Conservation (phyloP, 64 coral and sea anemone genomes). For the Pachyseris speciosa region DNA sequence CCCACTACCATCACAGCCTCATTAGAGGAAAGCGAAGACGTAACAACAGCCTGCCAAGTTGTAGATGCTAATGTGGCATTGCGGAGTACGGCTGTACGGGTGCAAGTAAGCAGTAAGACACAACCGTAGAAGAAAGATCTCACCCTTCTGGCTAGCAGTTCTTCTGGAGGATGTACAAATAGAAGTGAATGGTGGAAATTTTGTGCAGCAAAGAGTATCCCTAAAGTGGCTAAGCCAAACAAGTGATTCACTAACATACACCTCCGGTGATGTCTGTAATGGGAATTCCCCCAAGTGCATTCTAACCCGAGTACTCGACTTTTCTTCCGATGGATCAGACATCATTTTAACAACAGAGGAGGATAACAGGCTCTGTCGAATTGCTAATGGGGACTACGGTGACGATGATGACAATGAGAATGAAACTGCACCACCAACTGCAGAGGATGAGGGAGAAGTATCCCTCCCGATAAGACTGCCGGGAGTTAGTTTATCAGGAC, state of each 20-base stretch:
- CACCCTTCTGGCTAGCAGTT: slow-evolving; percentile 46
- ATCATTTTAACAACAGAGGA: neutral
- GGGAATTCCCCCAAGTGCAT: slow-evolving; percentile 64
- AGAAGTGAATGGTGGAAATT: slow-evolving; percentile 27
- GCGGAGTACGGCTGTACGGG: neutral
- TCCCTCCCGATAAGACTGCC: slow-evolving; percentile 7
- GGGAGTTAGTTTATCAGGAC: slow-evolving; percentile 39
- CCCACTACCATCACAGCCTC: slow-evolving; percentile 30
- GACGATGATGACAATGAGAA: neutral
- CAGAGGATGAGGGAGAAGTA: slow-evolving; percentile 32
- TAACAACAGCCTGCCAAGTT: slow-evolving; percentile 12
- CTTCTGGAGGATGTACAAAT: slow-evolving; percentile 40
- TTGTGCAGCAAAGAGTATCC: slow-evolving; percentile 12
- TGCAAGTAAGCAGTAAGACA: slow-evolving; percentile 24
- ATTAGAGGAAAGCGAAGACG: neutral
- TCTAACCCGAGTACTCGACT: neutral
- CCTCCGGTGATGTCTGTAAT: slow-evolving; percentile 29
- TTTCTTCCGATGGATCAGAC: slow-evolving; percentile 8
- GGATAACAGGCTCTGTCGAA: slow-evolving; percentile 17
- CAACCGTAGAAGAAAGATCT: slow-evolving; percentile 44
- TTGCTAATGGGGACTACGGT: slow-evolving; percentile 55
- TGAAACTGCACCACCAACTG: slow-evolving; percentile 24
- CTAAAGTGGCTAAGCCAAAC: slow-evolving; percentile 48
- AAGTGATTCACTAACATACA: slow-evolving; percentile 9
- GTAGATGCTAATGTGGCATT: neutral